phyloP scores from a whole-genome alignment of 1,140 invertebrate species.

The Drosophila obscura region DNA sequence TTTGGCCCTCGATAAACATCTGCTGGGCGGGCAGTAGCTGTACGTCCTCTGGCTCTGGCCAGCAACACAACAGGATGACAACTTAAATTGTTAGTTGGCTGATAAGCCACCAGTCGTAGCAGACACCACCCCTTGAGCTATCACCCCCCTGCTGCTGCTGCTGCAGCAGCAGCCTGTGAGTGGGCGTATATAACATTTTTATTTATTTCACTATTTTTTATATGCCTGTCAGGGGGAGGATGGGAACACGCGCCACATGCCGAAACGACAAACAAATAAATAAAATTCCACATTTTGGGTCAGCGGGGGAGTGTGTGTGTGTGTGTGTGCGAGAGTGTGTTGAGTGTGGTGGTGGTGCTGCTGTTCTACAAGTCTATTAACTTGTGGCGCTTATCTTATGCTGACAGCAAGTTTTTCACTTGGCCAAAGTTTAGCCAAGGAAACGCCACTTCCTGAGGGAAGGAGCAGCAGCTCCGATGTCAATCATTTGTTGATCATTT shows the following conservation, averaged over 20 bases:
- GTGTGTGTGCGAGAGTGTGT: too few relatives aligned
- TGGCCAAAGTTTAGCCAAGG: slow-evolving; percentile 61
- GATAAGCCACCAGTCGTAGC: slow-evolving; percentile 50
- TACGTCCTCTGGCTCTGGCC: slow-evolving; percentile 1
- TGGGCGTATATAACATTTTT: slow-evolving; percentile 74
- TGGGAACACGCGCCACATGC: slow-evolving; percentile 68
- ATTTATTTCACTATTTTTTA: slow-evolving; percentile 81
- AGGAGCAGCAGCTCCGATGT: slow-evolving; percentile 30
- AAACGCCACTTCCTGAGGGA: slow-evolving; percentile 50
- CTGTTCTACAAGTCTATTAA: slow-evolving; percentile 82
- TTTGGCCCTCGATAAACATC: slow-evolving; percentile 51
- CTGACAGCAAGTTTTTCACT: slow-evolving; percentile 83
- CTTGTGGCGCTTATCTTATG: slow-evolving; percentile 80
- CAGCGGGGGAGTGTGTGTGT: slow-evolving; percentile 33
- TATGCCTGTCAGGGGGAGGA: slow-evolving; percentile 18
- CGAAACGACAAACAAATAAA: slow-evolving; percentile 77
- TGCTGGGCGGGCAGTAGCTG: slow-evolving; percentile 19
- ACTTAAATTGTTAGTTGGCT: slow-evolving; percentile 74
- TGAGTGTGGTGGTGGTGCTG: slow-evolving; percentile 54
- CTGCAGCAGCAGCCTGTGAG: not conserved
- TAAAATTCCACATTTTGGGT: slow-evolving; percentile 73
- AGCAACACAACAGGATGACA: slow-evolving; percentile 65
- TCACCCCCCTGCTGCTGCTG: too few relatives aligned
- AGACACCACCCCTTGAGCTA: not conserved
- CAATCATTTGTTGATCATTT: slow-evolving; percentile 79